Evolutionary conservation across 2,113 vertebrate genomes (phyloP), one percentile per base, ranked within the genome.

Genomic region (Mustelus asterias): DNA sequence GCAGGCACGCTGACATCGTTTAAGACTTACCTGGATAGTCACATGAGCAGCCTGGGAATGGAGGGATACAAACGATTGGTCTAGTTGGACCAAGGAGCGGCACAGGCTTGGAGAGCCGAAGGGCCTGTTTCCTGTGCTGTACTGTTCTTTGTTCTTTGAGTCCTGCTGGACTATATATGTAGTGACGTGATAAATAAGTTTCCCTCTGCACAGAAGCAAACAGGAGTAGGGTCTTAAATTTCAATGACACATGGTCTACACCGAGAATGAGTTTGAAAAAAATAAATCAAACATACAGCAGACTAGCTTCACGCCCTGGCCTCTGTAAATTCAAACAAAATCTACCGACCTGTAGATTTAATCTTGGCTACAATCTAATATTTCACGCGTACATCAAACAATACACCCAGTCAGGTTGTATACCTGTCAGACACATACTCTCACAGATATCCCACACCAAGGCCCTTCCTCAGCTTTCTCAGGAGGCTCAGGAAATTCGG

Each of bases 361-460:
- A 22, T 22, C 14, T 22, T 44, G 20, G 41, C 83, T 44, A 41
- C 7, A 44, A 22, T 41, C 41, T 29, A 76, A 0, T 76, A 29
- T 76, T 80, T n/a, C n/a, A 16, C 3, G 0, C 16, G 33, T n/a
- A n/a, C 2, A 3, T 18, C 78, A 80, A 33, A 37, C 33, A 11
- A 33, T 33, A 80, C 78, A 11, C 11, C 3, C 2, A 80, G 33
- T 14, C 33, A 10, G 0, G 29, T 29, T 78, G n/a, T 33, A n/a
- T 80, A 16, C 13, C 16, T 44, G 24, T 48, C 24, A 58, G 10
- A 58, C 22, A 65, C 37, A 70, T 78, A 67, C 95, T 96, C 95
- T 96, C 95, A 96, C 96, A 96, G 67, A 76, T 96, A 92, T 72
- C 96, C 95, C 96, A 88, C 95, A 76, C 26, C 70, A 70, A 70